Evolutionary conservation across 2,797 vertebrate genomes (phyloP).

Genomic region (Phataginus tetradactyla): DNA sequence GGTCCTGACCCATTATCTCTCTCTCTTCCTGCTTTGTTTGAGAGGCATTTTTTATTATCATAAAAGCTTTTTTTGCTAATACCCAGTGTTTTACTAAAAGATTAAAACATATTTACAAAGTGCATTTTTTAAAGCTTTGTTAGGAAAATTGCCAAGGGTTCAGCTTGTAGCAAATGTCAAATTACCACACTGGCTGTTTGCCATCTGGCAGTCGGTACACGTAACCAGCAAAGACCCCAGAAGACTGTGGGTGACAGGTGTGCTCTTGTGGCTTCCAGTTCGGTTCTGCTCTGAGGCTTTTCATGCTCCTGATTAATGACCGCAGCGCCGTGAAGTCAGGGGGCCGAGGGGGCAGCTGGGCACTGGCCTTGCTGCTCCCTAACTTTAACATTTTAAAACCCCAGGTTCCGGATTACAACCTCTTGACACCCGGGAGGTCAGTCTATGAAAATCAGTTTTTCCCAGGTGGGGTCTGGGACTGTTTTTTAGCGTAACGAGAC

Average conservation of each 20-base stretch:
- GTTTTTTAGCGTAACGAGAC: neutral
- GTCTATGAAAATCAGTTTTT: neutral
- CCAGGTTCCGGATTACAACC: neutral
- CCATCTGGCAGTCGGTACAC: rapidly evolving
- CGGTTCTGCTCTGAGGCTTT: neutral
- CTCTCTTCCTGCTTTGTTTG: neutral
- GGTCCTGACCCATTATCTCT: neutral
- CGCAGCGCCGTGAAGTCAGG: neutral
- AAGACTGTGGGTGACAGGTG: neutral
- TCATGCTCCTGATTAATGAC: too few relatives aligned
- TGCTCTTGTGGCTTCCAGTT: neutral
- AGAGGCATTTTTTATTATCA: neutral
- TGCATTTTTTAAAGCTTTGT: neutral
- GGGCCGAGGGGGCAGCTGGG: neutral
- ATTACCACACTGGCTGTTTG: neutral
- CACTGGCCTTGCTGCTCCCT: neutral
- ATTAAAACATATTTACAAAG: neutral
- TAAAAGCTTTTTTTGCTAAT: neutral
- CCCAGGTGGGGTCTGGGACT: neutral
- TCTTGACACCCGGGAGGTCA: neutral
- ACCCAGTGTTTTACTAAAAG: neutral
- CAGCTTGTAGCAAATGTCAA: neutral
- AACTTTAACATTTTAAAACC: neutral
- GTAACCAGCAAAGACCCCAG: neutral
- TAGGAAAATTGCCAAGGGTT: neutral